Conservation (phyloP, 2,888 invertebrate species). For the Caenorhabditis sp. region DNA sequence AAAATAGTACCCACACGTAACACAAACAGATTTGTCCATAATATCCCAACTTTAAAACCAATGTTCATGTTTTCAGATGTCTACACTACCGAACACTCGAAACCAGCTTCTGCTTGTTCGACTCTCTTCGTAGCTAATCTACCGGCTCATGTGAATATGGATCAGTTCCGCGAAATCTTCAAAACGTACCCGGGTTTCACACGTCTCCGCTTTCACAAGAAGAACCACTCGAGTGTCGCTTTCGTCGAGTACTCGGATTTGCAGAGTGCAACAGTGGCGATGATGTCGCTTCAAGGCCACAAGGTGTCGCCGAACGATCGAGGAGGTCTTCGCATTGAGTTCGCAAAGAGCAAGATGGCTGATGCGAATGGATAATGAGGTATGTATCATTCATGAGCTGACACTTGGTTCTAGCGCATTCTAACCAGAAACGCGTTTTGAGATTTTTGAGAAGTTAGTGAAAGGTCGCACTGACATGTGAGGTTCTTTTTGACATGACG, state of each 20-base stretch:
- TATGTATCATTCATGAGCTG: no score
- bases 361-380: constrained; percentile 86
- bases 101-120: constrained; percentile 84
- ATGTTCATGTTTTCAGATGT: constrained; percentile 24
- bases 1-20: neutral
- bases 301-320: constrained; percentile 88
- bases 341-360: constrained; percentile 99
- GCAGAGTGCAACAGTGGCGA: constrained; percentile 92
- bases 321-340: constrained; percentile 98
- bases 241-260: constrained; percentile 97
- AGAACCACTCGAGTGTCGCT: constrained; percentile 93
- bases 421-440: no score
- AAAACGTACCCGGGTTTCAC: constrained; percentile 93
- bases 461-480: no score
- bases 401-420: no score
- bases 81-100: constrained; percentile 38
- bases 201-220: constrained; percentile 92
- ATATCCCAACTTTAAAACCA: neutral
- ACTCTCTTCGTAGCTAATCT: constrained; percentile 99
- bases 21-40: no score
- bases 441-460: no score
- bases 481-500: no score
- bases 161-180: constrained; percentile 95
- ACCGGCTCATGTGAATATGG: constrained; percentile 97
- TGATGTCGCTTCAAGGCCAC: constrained; percentile 95